Evolutionary conservation across 2,888 invertebrate genomes (phyloP), one percentile per base, ranked within the genome.

Genomic region (Aquatica leii): DNA sequence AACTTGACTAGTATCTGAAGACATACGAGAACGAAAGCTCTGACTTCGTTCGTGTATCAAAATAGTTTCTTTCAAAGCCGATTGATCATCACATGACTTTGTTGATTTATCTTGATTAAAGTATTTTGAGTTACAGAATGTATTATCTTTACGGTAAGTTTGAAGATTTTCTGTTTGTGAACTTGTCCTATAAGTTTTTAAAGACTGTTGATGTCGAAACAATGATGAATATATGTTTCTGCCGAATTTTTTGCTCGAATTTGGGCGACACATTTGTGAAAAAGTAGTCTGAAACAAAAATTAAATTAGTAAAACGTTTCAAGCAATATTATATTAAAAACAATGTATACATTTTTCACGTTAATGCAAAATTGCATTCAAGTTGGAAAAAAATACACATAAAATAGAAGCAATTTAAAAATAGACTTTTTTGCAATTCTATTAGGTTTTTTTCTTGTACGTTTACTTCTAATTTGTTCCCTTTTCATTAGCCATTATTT

Each of bases 271-370:
- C 31, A 80, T 75, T 61, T 82, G 81, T 2, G 82, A 78, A 60
- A 84, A 75, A 73, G 84, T 84, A 49, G 77, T 75, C 84, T 83
- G 78, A 59, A 79, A 79, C 61, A 69, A 68, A 68, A 69, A n/a
- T n/a, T n/a, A n/a, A n/a, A n/a, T n/a, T n/a, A n/a, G n/a, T n/a
- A n/a, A n/a, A n/a, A n/a, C n/a, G n/a, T n/a, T n/a, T n/a, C n/a
- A n/a, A n/a, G n/a, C n/a, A n/a, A n/a, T n/a, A n/a, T n/a, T n/a
- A n/a, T n/a, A n/a, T n/a, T n/a, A n/a, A n/a, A n/a, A n/a, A n/a
- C n/a, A n/a, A n/a, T n/a, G n/a, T n/a, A n/a, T n/a, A n/a, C n/a
- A n/a, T n/a, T n/a, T n/a, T n/a, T n/a, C n/a, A n/a, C n/a, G n/a
- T n/a, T n/a, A n/a, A n/a, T n/a, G n/a, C n/a, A n/a, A n/a, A n/a